A percentile compares a stretch with the other conserved stretches of the same genome.
Conservation (phyloP, 1,140 invertebrate genomes). For the Heliconius hermathena region DNA sequence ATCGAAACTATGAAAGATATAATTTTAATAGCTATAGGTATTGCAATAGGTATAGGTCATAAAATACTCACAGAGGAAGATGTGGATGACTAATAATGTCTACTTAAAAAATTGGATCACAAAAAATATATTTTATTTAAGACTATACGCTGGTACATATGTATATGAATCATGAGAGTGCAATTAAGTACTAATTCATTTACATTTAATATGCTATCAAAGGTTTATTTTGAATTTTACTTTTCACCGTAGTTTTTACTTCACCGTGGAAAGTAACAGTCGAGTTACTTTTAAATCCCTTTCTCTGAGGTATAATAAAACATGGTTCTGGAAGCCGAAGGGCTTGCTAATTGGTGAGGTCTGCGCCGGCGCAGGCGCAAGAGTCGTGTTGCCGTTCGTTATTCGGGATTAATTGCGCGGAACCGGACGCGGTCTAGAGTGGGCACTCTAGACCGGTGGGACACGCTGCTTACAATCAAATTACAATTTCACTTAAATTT, state of each 20-base stretch:
- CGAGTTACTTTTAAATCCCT: slow-evolving; percentile 19
- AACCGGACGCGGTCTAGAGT: slow-evolving; percentile 65
- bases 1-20: too few species aligned
- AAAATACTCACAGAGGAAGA: too few species aligned
- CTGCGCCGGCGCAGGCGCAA: slow-evolving; percentile 57
- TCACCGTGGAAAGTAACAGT: slow-evolving; percentile 17
- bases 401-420: slow-evolving; percentile 77
- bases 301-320: slow-evolving; percentile 37
- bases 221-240: too few species aligned
- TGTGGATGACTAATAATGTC: too few species aligned
- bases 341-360: slow-evolving; percentile 67
- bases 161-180: too few species aligned
- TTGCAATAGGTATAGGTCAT: too few species aligned
- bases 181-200: too few species aligned
- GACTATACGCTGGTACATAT: too few species aligned
- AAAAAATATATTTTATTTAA: too few species aligned
- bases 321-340: slow-evolving; percentile 30
- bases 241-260: background rate
- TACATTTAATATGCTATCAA: too few species aligned
- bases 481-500: slow-evolving; percentile 29
- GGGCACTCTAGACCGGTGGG: slow-evolving; percentile 35
- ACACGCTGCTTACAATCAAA: slow-evolving; percentile 41
- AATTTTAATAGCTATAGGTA: too few species aligned
- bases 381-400: slow-evolving; percentile 71
- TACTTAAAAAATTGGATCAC: too few species aligned